Evolutionary conservation across 2,113 vertebrate genomes (phyloP), one percentile per base, ranked within the genome.

Genomic region (Oenanthe melanoleuca): DNA sequence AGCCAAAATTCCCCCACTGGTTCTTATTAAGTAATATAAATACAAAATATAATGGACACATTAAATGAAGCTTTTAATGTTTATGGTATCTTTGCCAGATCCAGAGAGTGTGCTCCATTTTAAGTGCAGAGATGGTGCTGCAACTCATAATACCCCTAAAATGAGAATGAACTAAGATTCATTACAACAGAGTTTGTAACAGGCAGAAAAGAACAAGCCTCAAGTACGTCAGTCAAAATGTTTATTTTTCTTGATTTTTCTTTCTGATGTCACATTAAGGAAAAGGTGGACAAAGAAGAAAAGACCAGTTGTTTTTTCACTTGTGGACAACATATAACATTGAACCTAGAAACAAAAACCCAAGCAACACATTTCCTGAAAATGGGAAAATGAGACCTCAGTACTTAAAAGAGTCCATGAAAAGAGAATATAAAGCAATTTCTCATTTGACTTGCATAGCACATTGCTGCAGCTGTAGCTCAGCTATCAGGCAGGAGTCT

Each of bases 161-260:
- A 92, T 49, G 56, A 80, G 25, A 90, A 78, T 33, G 80, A 93
- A 90, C 75, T 78, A 44, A 95, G 71, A 84, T 72, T 88, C 80
- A n/a, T 93, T 86, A 49, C 52, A 52, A 25, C 49, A 28, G n/a
- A 56, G 28, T 77, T 93, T 93, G 72, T 49, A 44, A 22, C 60
- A 88, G 75, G 61, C 67, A 90, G 69, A 70, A 66, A 88, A 55
- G 29, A 91, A 37, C 42, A 84, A 92, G 40, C 44, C 69, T 42
- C 44, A 86, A 81, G 20, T 74, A 87, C 52, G 40, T 60, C 63
- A 60, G 44, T 69, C 22, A 81, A 49, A 91, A 40, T 38, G 4
- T 21, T 67, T 71, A n/a, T 29, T 38, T 73, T 80, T 61, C 29
- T 50, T 61, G 9, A 6, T 52, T 56, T 69, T 73, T 52, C 55